phyloP scores from a whole-genome alignment of 2,797 vertebrate species.

The Thamnophis elegans region DNA sequence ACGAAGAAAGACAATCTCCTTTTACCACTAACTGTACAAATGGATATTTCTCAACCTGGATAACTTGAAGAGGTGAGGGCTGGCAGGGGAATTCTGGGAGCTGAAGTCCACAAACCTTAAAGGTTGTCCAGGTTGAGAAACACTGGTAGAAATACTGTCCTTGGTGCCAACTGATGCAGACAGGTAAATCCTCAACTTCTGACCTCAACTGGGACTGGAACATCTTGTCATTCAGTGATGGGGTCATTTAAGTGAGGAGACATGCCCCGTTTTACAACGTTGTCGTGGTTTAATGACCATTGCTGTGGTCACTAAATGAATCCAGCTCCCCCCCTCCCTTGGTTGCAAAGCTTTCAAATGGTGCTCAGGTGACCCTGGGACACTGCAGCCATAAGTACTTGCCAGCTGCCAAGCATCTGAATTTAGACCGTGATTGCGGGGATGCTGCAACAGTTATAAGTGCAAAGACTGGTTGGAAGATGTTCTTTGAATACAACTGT shows the following conservation, averaged over 20 bases:
- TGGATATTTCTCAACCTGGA: neutral
- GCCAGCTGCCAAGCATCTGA: neutral
- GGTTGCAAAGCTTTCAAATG: neutral
- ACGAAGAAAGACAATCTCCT: slow-evolving; percentile 7
- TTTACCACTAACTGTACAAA: neutral
- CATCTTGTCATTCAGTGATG: neutral
- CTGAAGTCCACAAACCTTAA: neutral
- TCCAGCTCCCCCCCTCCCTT: neutral
- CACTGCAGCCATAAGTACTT: neutral
- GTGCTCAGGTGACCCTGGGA: neutral
- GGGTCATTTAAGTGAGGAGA: neutral
- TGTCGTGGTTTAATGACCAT: neutral
- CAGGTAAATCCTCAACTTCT: neutral
- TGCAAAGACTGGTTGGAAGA: neutral
- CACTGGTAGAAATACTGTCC: neutral
- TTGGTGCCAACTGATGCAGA: neutral
- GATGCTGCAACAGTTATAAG: neutral
- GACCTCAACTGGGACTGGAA: neutral
- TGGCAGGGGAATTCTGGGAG: neutral
- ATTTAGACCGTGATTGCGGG: neutral
- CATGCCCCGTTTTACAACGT: neutral
- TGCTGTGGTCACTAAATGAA: neutral
- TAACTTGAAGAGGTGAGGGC: neutral
- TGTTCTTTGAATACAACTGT: neutral
- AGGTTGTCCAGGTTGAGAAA: neutral